These are phyloP conservation scores for Actenoides lindsayi DNA, from an alignment of 2,113 vertebrate genomes.

Conservation along the genomic window DNA sequence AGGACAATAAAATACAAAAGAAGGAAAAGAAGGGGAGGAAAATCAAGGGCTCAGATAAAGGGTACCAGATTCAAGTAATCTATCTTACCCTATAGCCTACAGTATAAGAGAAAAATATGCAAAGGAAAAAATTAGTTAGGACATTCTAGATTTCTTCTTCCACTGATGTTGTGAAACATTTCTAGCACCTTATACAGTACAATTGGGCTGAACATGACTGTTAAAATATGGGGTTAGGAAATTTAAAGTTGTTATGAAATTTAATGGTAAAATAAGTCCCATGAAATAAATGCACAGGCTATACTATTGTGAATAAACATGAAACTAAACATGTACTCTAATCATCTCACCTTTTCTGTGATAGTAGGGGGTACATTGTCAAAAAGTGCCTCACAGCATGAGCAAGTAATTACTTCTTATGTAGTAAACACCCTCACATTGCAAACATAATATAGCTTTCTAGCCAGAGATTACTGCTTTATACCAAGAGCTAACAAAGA, in stretches of 20 bases:
- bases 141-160: background rate
- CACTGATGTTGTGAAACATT: background rate
- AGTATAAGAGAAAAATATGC: background rate
- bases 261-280: background rate
- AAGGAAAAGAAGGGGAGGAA: background rate
- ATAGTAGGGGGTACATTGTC: background rate
- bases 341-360: background rate
- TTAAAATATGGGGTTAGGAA: background rate
- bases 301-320: background rate
- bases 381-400: background rate
- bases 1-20: background rate
- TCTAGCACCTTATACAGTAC: background rate
- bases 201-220: background rate
- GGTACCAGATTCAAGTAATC: background rate
- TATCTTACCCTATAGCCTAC: background rate
- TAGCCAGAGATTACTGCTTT: background rate
- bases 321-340: background rate
- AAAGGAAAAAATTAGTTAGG: background rate
- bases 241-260: constrained; percentile 1
- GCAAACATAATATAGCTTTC: background rate
- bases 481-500: background rate
- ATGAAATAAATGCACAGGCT: background rate
- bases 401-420: background rate
- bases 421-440: background rate
- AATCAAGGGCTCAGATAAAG: background rate